Evolutionary conservation across 2,888 invertebrate species (phyloP).

Genomic region (Rhagophthalmus giganteus): DNA sequence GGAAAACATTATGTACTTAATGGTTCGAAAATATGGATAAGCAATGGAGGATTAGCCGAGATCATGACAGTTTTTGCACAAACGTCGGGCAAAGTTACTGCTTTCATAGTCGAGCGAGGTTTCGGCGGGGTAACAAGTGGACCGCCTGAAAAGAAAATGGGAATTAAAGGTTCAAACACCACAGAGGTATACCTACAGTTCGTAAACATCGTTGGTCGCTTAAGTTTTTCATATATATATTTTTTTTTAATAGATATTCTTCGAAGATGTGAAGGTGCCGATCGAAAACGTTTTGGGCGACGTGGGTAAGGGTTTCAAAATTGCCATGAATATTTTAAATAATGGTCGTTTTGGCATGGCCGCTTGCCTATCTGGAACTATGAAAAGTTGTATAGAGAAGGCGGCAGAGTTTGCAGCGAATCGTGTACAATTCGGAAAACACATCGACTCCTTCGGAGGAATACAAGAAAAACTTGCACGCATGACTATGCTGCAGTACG

Average conservation of each 20-base stretch:
- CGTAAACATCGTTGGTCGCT: too few species aligned
- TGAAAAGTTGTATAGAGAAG: constrained; percentile 82
- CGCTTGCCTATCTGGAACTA: constrained; percentile 89
- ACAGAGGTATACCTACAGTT: too few species aligned
- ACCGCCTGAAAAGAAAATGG: constrained; percentile 98
- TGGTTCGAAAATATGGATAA: constrained; percentile 99
- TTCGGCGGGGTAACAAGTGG: constrained; percentile 94
- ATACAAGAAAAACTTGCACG: constrained; percentile 93
- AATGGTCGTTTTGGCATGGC: constrained; percentile 99
- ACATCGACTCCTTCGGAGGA: constrained; percentile 77
- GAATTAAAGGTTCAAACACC: constrained; percentile 96
- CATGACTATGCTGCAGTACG: constrained; percentile 90
- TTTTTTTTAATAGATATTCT: too few species aligned
- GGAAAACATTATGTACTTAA: constrained; percentile 91
- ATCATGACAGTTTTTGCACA: constrained; percentile 98
- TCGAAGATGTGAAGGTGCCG: constrained; percentile 91
- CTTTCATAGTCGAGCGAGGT: constrained; percentile 92
- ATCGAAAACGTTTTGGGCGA: constrained; percentile 72
- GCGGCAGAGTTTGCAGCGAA: constrained; percentile 90
- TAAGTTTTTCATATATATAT: too few species aligned
- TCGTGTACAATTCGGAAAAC: constrained; percentile 87
- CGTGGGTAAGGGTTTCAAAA: constrained; percentile 90
- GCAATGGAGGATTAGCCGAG: constrained; percentile 92
- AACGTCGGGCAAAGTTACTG: constrained; percentile 84
- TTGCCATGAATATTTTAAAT: constrained; percentile 98